Conservation (phyloP, 2,888 invertebrate species). For the Yponomeuta plumbellus region DNA sequence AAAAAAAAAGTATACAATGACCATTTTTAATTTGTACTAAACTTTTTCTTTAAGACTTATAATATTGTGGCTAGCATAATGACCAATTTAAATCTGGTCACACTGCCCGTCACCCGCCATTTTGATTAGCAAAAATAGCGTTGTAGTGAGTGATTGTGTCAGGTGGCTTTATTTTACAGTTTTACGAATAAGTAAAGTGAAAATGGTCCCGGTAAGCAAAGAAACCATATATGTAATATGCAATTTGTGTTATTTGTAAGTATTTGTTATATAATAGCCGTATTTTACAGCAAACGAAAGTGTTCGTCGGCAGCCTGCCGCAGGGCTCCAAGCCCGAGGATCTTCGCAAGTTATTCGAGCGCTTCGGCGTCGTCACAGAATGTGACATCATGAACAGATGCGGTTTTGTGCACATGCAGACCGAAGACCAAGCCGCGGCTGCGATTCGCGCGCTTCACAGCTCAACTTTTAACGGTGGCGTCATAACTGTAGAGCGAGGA, state of each 20-base stretch:
- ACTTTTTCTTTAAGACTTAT: too few relatives aligned
- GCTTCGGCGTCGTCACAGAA: conserved; percentile 92
- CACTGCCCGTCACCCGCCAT: conserved; percentile 21
- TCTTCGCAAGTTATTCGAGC: conserved; percentile 87
- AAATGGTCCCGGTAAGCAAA: conserved; percentile 67
- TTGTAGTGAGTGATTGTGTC: neutral
- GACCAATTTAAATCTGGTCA: neutral
- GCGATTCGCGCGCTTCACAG: conserved; percentile 90
- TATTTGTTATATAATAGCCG: conserved; percentile 15
- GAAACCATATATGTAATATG: neutral
- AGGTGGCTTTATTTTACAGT: neutral
- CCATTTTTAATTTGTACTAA: too few relatives aligned
- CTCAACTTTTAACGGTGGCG: conserved; percentile 87
- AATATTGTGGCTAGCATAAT: too few relatives aligned
- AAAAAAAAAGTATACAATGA: too few relatives aligned
- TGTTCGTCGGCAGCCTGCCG: conserved; percentile 95
- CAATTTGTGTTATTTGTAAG: conserved; percentile 14
- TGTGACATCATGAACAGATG: conserved; percentile 96
- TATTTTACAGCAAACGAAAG: conserved; percentile 83
- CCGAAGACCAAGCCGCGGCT: conserved; percentile 86
- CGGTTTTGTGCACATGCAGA: conserved; percentile 95
- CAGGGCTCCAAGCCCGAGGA: conserved; percentile 90
- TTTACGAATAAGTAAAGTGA: conserved; percentile 19
- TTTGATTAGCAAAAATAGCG: conserved; percentile 19
- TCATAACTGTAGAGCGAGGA: conserved; percentile 90